These are phyloP conservation scores for Parascotia fuliginaria DNA, from an alignment of 2,888 invertebrate species.

Conservation along the genomic window DNA sequence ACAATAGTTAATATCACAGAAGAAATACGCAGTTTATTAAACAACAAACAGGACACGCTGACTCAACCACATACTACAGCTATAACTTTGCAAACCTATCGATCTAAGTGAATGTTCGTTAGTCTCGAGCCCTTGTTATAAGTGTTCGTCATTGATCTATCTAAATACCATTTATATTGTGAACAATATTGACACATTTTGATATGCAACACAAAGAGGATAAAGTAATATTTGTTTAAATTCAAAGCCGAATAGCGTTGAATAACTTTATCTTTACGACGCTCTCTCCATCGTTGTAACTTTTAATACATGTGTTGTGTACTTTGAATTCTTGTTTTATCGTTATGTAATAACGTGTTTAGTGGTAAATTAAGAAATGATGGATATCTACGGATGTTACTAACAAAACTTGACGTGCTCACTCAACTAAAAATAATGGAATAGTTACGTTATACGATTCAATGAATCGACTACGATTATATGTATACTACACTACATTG, in stretches of 20 bases:
- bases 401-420: not conserved
- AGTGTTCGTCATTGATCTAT: too few relatives aligned
- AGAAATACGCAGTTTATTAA: too few relatives aligned
- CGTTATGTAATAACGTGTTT: constrained; percentile 19
- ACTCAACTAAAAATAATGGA: not conserved
- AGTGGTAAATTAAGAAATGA: constrained; percentile 7
- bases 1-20: too few relatives aligned
- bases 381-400: not conserved
- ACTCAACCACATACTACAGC: too few relatives aligned
- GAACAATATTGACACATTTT: too few relatives aligned
- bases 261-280: constrained; percentile 28
- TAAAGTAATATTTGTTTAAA: constrained; percentile 17
- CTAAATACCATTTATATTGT: too few relatives aligned
- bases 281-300: constrained; percentile 24
- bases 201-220: constrained; percentile 9
- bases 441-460: not conserved
- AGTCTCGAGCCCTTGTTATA: too few relatives aligned
- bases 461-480: too few relatives aligned
- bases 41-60: too few relatives aligned
- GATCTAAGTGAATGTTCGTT: too few relatives aligned
- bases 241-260: constrained; percentile 17
- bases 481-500: too few relatives aligned
- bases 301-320: constrained; percentile 31
- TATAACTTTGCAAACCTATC: too few relatives aligned
- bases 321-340: constrained; percentile 26